Evolutionary conservation across 2,797 vertebrate genomes (phyloP).

Genomic region (Crypturellus tataupa): DNA sequence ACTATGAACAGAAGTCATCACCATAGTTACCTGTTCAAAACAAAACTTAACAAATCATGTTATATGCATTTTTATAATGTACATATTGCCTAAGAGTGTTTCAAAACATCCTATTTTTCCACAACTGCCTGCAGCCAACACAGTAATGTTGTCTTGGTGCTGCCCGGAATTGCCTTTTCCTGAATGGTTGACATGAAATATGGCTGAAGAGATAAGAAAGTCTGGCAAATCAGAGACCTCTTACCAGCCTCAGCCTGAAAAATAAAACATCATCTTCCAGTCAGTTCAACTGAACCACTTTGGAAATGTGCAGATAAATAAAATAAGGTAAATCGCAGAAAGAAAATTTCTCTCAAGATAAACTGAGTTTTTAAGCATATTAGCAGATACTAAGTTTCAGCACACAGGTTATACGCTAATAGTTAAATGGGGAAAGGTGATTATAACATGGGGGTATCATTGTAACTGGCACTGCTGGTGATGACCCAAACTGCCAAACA

Average conservation of each 20-base stretch:
- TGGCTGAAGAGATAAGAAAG: not conserved
- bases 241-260: not conserved
- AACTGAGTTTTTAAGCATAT: not conserved
- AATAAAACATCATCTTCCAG: not conserved
- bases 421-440: not conserved
- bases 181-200: not conserved
- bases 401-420: not conserved
- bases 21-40: not conserved
- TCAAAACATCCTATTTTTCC: not conserved
- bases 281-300: not conserved
- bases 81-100: not conserved
- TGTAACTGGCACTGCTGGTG: not conserved
- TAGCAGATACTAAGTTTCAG: not conserved
- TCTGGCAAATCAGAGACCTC: not conserved
- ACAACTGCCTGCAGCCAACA: not conserved
- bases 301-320: not conserved
- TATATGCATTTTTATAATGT: accelerated
- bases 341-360: not conserved
- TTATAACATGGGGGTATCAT: not conserved
- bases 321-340: not conserved
- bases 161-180: not conserved
- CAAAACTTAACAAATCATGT: not conserved
- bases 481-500: not conserved
- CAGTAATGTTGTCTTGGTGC: not conserved
- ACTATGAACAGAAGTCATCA: not conserved